Evolutionary conservation across 2,888 invertebrate species (phyloP), one percentile per base, ranked within the genome.

Genomic region (Cephalotes varians): DNA sequence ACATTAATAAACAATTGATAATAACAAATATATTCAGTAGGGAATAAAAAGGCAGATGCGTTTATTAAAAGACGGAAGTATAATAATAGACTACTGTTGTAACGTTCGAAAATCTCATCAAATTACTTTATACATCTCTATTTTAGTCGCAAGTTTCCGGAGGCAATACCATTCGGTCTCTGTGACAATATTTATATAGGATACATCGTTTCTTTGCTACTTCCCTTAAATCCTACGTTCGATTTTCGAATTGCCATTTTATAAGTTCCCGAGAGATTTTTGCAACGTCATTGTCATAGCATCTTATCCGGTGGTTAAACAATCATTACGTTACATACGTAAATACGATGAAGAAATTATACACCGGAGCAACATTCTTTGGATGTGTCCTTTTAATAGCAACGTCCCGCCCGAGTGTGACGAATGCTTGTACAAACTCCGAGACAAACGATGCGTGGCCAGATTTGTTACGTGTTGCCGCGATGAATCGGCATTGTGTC

Each of bases 401-500:
- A 25, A 28, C 73, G 37, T 74, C 74, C 65, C 82, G 58, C 73
- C 85, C 88, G 81, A 86, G 90, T 92, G 90, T 92, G 82, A 91
- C 88, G 89, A 92, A 92, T 89, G 88, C 89, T 87, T 86, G 84
- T 86, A 86, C 91, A 91, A 91, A 91, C 85, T 86, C 58, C 64
- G 79, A 67, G 56, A 56, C 84, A 85, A 88, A 89, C 87, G 85
- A 72, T 87, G 84, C 89, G 90, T 89, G 89, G 85, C 87, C 85
- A 77, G 90, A 89, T 90, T 91, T 90, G 90, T 91, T 92, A 91
- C 91, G 91, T 87, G 87, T 87, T 83, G 85, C 85, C 76, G 44
- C 80, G 87, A 90, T 89, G 87, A 88, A 87, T 91, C 89, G 91
- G 87, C 86, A 92, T 93, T 92, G 93, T 79, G 72, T 92, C 88